A percentile compares a stretch with the other conserved stretches of the same genome.
These are phyloP conservation scores for Ephestia elutella DNA, from an alignment of 1,140 invertebrate genomes.

Conservation along the genomic window DNA sequence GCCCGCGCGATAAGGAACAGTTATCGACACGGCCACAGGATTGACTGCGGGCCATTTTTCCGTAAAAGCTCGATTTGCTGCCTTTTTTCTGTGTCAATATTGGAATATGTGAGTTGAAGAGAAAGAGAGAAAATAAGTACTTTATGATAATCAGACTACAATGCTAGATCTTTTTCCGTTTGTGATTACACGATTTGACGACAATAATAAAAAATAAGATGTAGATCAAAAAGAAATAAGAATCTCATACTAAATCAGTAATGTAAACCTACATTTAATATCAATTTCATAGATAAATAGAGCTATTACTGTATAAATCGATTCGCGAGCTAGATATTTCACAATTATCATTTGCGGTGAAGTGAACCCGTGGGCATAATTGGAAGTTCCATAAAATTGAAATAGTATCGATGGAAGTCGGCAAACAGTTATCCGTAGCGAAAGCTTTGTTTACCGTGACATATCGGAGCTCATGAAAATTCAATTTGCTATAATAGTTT, in stretches of 20 bases:
- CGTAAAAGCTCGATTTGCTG: slow-evolving; percentile 23
- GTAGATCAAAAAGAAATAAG: not conserved
- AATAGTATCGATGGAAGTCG: not conserved
- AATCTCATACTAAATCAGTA: not conserved
- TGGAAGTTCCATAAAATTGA: not conserved
- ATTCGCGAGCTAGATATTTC: not conserved
- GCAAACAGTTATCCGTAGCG: not conserved
- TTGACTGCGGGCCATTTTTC: slow-evolving; percentile 30
- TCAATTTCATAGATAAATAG: no score
- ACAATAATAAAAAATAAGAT: not conserved
- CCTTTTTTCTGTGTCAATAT: not conserved
- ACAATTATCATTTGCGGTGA: not conserved
- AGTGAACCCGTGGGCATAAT: no score
- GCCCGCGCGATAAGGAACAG: slow-evolving; percentile 50
- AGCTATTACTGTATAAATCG: not conserved
- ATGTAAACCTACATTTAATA: not conserved
- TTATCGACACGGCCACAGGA: slow-evolving; percentile 21
- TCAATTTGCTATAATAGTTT: slow-evolving; percentile 23
- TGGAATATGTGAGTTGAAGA: not conserved
- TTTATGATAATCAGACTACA: no score
- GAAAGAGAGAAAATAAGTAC: no score
- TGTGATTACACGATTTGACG: no score
- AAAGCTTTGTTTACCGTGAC: slow-evolving; percentile 1
- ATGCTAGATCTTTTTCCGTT: no score
- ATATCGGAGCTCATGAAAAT: slow-evolving; percentile 2